phyloP scores from a whole-genome alignment of 1,140 invertebrate species.

The Zaprionus nigranus region DNA sequence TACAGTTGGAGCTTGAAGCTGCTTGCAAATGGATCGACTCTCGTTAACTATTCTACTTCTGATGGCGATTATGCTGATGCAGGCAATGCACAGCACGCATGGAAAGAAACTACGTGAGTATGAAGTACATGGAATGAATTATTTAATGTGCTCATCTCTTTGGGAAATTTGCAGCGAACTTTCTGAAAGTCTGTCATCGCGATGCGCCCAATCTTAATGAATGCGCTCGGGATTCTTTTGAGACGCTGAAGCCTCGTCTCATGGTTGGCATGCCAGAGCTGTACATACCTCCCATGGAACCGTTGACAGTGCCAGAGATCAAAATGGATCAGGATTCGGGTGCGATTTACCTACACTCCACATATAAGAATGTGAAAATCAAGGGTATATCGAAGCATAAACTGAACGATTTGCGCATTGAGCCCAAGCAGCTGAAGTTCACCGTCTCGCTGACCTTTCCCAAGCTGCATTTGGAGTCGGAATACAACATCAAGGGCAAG shows the following conservation, averaged over 20 bases:
- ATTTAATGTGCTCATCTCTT: conserved; percentile 24
- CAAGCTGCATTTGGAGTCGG: conserved; percentile 85
- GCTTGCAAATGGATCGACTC: conserved; percentile 41
- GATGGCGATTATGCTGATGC: conserved; percentile 18
- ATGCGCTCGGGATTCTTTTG: conserved; percentile 87
- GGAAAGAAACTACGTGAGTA: conserved; percentile 59
- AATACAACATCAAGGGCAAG: conserved; percentile 87
- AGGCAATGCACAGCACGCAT: conserved; percentile 4
- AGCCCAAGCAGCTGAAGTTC: conserved; percentile 85
- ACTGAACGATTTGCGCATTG: conserved; percentile 84
- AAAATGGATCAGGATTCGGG: conserved; percentile 84
- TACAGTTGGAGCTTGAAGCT: conserved; percentile 32
- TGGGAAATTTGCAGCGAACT: conserved; percentile 86
- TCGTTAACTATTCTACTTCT: conserved; percentile 33
- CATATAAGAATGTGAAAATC: conserved; percentile 71
- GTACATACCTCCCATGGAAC: conserved; percentile 87
- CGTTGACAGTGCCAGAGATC: conserved; percentile 86
- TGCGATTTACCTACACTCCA: conserved; percentile 74
- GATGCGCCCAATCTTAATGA: conserved; percentile 86
- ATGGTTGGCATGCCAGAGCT: conserved; percentile 87
- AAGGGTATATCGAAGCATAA: conserved; percentile 71
- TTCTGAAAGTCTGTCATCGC: conserved; percentile 88
- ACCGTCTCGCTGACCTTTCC: conserved; percentile 86
- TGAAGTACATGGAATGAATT: not conserved
- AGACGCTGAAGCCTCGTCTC: conserved; percentile 85